Percentiles rank a stretch among this genome's conserved stretches.
These are phyloP conservation scores for Rhopalosiphum maidis DNA, from an alignment of 1,140 invertebrate genomes.

Conservation along the genomic window DNA sequence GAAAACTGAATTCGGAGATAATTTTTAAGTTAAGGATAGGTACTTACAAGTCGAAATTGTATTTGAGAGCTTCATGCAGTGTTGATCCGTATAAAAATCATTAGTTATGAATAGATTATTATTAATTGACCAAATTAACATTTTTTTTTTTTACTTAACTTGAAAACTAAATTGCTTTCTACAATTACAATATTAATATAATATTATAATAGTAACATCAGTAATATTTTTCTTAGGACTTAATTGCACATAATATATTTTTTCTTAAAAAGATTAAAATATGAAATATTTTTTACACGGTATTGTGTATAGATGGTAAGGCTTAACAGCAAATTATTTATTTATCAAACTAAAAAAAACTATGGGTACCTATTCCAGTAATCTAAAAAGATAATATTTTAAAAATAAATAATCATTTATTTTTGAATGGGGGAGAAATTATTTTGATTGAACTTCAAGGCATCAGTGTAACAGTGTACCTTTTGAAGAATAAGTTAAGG, in stretches of 20 bases:
- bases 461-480: neutral
- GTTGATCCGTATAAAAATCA: neutral
- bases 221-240: no score
- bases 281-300: neutral
- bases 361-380: neutral
- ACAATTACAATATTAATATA: no score
- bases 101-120: neutral
- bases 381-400: neutral
- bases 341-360: neutral
- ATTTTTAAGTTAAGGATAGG: no score
- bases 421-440: neutral
- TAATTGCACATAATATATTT: neutral
- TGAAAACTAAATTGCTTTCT: no score
- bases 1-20: no score
- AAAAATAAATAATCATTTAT: neutral
- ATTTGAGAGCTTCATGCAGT: no score
- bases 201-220: no score
- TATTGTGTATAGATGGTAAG: no score
- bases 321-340: neutral
- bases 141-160: no score
- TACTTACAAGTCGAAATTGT: no score
- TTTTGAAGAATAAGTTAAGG: neutral
- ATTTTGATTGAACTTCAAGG: neutral
- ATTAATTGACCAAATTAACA: no score
- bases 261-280: neutral